A percentile compares a stretch with the other conserved stretches of the same genome.
phyloP scores from a whole-genome alignment of 2,113 vertebrate genomes.

The Tychaedon coryphoeus region DNA sequence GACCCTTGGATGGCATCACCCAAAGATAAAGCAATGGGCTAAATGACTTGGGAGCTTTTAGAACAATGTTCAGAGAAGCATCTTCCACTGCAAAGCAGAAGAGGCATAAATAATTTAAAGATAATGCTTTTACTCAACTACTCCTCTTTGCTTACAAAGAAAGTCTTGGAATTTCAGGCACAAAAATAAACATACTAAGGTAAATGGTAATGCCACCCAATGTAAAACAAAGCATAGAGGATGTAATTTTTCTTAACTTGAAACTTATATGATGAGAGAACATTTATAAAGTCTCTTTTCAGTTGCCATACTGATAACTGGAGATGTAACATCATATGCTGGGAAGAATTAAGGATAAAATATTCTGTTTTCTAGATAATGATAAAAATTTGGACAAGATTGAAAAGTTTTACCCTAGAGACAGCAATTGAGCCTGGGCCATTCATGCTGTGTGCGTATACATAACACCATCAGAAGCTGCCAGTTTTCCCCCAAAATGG shows the following conservation, averaged over 20 bases:
- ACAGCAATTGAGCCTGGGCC: neutral
- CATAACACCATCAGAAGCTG: neutral
- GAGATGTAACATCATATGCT: neutral
- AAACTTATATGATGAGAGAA: neutral
- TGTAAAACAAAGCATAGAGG: neutral
- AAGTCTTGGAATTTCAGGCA: neutral
- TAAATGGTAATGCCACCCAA: neutral
- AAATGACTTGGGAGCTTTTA: neutral
- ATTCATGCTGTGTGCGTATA: neutral
- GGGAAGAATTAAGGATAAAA: neutral
- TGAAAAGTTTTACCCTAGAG: constrained; percentile 28
- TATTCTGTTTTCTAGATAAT: constrained; percentile 44
- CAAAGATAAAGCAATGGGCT: neutral
- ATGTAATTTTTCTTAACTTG: neutral
- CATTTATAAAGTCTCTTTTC: neutral
- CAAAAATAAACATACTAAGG: neutral
- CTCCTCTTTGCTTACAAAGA: neutral
- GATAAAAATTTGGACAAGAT: constrained; percentile 49
- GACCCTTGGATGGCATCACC: neutral
- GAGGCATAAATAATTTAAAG: constrained; percentile 19
- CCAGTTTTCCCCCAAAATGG: neutral
- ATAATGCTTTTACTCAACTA: neutral
- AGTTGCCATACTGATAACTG: neutral
- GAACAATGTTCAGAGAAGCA: neutral
- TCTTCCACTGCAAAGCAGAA: neutral